Percentiles rank a stretch among this genome's conserved stretches.
phyloP scores from a whole-genome alignment of 2,797 vertebrate species.

The Amazona finschi region DNA sequence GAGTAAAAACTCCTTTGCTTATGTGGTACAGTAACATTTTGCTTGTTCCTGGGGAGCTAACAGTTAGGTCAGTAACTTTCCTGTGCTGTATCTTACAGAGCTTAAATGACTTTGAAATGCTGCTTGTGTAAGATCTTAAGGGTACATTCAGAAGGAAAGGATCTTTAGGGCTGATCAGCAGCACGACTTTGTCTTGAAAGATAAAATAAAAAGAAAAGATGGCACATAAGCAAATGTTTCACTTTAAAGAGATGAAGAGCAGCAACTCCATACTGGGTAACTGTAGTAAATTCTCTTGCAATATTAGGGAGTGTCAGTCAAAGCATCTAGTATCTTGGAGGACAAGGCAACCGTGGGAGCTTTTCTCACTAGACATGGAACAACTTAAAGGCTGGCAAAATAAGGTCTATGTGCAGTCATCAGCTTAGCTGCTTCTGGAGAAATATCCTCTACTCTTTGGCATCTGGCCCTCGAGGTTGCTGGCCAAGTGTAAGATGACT shows the following conservation, averaged over 20 bases:
- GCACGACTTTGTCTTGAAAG: not conserved
- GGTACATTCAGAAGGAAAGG: not conserved
- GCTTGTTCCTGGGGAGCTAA: not conserved
- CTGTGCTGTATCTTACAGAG: not conserved
- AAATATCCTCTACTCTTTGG: conserved; percentile 13
- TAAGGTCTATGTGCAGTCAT: not conserved
- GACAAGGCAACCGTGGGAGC: conserved; percentile 38
- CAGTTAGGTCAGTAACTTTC: not conserved
- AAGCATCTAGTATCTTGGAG: not conserved
- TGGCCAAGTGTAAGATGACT: conserved; percentile 18
- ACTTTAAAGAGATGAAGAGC: not conserved
- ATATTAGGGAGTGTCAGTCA: not conserved
- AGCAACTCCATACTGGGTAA: not conserved
- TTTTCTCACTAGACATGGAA: not conserved
- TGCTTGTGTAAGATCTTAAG: not conserved
- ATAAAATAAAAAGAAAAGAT: not conserved
- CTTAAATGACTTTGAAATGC: not conserved
- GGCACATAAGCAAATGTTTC: not conserved
- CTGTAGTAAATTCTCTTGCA: not conserved
- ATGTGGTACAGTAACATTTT: not conserved
- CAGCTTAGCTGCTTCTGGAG: conserved; percentile 36
- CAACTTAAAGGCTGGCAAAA: not conserved
- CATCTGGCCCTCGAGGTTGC: not conserved
- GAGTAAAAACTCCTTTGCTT: not conserved
- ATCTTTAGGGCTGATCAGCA: not conserved